Evolutionary conservation across 2,113 vertebrate genomes (phyloP).

Genomic region (Pristiophorus japonicus): DNA sequence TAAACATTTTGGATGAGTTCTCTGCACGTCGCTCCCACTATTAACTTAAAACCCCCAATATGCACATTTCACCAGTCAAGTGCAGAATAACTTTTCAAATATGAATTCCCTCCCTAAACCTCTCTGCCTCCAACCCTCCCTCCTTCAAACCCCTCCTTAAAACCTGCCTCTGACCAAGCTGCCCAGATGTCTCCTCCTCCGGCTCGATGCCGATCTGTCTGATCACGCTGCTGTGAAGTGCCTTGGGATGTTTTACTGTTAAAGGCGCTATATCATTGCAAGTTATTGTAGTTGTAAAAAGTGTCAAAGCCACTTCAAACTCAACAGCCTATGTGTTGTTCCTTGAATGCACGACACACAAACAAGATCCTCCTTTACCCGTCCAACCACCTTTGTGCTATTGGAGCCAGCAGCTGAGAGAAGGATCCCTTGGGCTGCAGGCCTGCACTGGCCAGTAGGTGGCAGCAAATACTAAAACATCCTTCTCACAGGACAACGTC

Average conservation of each 20-base stretch:
- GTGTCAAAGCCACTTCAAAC: background rate
- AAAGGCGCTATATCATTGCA: background rate
- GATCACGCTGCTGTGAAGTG: background rate
- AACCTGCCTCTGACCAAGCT: background rate
- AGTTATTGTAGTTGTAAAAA: background rate
- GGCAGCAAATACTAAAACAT: background rate
- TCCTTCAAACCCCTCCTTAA: background rate
- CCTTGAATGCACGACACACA: background rate
- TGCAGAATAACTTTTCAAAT: background rate
- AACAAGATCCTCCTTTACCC: background rate
- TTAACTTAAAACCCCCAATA: background rate
- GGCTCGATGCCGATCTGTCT: background rate
- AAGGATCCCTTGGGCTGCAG: background rate
- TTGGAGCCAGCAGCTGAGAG: background rate
- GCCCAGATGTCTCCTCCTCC: background rate
- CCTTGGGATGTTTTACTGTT: background rate
- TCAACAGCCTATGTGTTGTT: background rate
- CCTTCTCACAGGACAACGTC: background rate
- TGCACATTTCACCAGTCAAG: background rate
- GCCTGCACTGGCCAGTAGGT: background rate
- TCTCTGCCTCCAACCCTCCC: background rate
- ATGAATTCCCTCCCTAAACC: background rate
- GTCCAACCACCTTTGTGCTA: background rate
- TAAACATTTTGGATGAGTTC: background rate
- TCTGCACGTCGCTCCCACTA: background rate